Base-by-base conservation (phyloP, 1,140 invertebrate genomes). In the Sesamia nonagrioides region DNA sequence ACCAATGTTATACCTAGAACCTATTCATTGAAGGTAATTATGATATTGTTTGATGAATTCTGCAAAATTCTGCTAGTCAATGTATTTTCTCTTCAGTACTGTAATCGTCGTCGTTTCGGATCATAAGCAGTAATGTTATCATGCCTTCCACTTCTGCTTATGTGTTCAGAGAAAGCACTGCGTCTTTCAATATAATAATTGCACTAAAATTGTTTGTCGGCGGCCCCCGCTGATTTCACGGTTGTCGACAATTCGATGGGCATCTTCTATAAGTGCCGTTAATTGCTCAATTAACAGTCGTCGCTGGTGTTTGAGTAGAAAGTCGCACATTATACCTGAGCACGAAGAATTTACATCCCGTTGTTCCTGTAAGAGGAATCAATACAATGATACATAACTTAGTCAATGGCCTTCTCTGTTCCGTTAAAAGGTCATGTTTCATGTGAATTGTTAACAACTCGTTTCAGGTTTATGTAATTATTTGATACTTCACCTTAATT, bases 101-200 rank as follows among this genome's bases (percentile, higher is more conserved):
- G 3, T 13, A n/a, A n/a, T 50, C 3, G 15, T 3, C 15, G 15
- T 50, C 15, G 3, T 27, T 27, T 40, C 4, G 3, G 15, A 50
- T n/a, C n/a, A 50, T n/a, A 50, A 50, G 5, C 13, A 15, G 45
- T 50, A 2, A 4, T 50, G 45, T 15, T n/a, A n/a, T n/a, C 2
- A n/a, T 15, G 45, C 45, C 45, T 50, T 50, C 15, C 42, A 45
- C 42, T 45, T 45, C 9, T 45, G 42, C 15, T 15, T n/a, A 50
- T 15, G 4, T 50, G 45, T n/a, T n/a, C 45, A 50, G 45, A 50
- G 45, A 50, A 50, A 50, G 45, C 45, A 50, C 45, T 0, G 45
- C 45, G 45, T n/a, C 15, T 50, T 60, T 60, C 33, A 60, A 60
- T 33, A 35, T 35, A 60, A 35, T 60, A 60, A 60, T 60, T 60